Conservation (phyloP, 2,888 invertebrate genomes). For the Drosophila subsilvestris region DNA sequence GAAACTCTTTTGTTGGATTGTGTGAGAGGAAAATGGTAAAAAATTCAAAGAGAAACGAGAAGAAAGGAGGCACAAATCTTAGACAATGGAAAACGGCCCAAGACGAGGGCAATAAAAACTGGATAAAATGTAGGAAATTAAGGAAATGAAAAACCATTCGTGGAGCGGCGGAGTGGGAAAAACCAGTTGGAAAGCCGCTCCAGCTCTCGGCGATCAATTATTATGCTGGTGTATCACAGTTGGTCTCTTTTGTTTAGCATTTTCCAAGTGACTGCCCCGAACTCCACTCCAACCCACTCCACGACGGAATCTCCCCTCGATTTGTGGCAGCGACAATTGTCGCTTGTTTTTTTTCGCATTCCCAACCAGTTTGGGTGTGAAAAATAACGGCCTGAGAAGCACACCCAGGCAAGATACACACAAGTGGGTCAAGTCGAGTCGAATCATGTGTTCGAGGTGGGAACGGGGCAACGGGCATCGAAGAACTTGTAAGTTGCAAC, state of each 20-base stretch:
- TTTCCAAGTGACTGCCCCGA: conserved; percentile 59
- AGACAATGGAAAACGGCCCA: conserved; percentile 53
- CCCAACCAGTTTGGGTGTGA: conserved; percentile 67
- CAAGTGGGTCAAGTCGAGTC: conserved; percentile 65
- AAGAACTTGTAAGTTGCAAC: conserved; percentile 15
- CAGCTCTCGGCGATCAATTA: conserved; percentile 50
- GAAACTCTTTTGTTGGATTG: conserved; percentile 56
- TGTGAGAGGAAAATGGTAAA: conserved; percentile 27
- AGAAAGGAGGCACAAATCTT: conserved; percentile 55
- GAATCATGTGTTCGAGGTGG: neutral
- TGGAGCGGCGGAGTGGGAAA: conserved; percentile 11
- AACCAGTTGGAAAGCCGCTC: conserved; percentile 66
- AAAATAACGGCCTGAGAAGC: conserved; percentile 62
- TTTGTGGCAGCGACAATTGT: conserved; percentile 56
- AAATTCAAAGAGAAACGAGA: conserved; percentile 28
- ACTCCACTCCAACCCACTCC: neutral
- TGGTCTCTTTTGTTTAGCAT: conserved; percentile 54
- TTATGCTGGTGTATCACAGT: conserved; percentile 30
- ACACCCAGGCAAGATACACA: conserved; percentile 42
- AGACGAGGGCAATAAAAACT: conserved; percentile 59
- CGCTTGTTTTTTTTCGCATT: conserved; percentile 64
- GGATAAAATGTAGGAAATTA: conserved; percentile 39
- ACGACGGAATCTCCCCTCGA: conserved; percentile 3
- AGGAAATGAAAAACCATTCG: conserved; percentile 28
- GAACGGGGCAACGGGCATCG: neutral